These are phyloP conservation scores for Paramuricea clavata DNA, from an alignment of 92 coral and sea anemone species.

Conservation along the genomic window DNA sequence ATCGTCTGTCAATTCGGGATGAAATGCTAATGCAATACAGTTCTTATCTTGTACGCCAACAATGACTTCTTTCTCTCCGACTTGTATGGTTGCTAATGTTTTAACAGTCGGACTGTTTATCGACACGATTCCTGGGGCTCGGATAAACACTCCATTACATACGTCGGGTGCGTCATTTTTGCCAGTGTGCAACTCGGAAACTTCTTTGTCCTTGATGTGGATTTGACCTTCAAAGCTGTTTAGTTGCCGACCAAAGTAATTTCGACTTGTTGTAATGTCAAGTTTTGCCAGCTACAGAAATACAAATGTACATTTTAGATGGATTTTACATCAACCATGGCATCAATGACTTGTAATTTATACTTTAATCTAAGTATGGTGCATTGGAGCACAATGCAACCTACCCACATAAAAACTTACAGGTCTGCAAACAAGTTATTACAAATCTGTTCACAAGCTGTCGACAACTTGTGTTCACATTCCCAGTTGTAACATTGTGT, in stretches of 20 bases:
- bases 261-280: constrained; percentile 92
- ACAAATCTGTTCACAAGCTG: too few species aligned
- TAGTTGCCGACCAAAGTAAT: constrained; percentile 96
- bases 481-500: too few species aligned
- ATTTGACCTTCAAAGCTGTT: constrained; percentile 90
- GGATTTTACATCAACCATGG: not conserved
- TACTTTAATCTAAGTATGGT: too few species aligned
- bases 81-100: constrained; percentile 78
- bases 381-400: too few species aligned
- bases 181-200: constrained; percentile 37
- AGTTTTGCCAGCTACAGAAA: constrained; percentile 83
- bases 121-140: constrained; percentile 94
- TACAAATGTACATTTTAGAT: not conserved
- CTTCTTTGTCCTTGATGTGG: constrained; percentile 62
- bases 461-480: too few species aligned
- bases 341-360: too few species aligned
- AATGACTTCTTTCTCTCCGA: constrained; percentile 80
- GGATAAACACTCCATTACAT: constrained; percentile 87
- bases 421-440: too few species aligned
- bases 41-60: constrained; percentile 90
- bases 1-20: constrained; percentile 96
- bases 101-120: constrained; percentile 81
- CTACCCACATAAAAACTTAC: too few species aligned
- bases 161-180: constrained; percentile 23
- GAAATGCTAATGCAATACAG: constrained; percentile 92